Base-by-base conservation (phyloP, 2,113 vertebrate genomes). In the Sturnira hondurensis region DNA sequence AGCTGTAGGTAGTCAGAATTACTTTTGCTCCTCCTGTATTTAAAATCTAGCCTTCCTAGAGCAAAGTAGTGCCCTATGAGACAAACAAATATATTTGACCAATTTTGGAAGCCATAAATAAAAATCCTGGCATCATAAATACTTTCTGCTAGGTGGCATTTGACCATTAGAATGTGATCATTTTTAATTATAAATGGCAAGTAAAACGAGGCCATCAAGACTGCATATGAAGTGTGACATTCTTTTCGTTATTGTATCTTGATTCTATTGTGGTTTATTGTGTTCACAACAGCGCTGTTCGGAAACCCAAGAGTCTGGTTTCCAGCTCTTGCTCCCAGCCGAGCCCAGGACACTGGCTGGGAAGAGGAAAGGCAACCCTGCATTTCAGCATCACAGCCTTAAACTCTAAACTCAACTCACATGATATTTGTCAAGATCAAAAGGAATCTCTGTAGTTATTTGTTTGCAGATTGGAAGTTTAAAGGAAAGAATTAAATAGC, bases 381-480 rank as follows among this genome's bases (percentile, higher is more conserved):
- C 16, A 83, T 86, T 80, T 84, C 43, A 52, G 0, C 36, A 31
- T 85, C 76, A 54, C 63, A 67, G n/a, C 19, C 52, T 78, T 70
- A 68, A 19, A 77, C 26, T 4, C 31, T 84, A 76, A 54, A 74
- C 73, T 86, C 16, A 47, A 61, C 68, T 67, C 33, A 77, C 54
- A 43, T 92, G 82, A 47, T 7, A 31, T 77, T 73, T 71, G 7
- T 85, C 63, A 90, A 91, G 80, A 82, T 96, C 17, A 50, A 91
- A 87, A 88, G 41, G 12, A 52, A 95, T 82, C 77, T 71, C 15
- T 68, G 3, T 28, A 45, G n/a, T 52, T 84, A 88, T 38, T 58
- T 86, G 43, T 65, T 93, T 73, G 41, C 36, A 91, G 33, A 93
- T 67, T 86, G 94, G 87, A 81, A 88, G 45, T 65, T 95, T 93